A percentile compares a stretch with the other conserved stretches of the same genome.
Conservation (phyloP, 2,888 invertebrate genomes). For the Cryptosula pallasiana region DNA sequence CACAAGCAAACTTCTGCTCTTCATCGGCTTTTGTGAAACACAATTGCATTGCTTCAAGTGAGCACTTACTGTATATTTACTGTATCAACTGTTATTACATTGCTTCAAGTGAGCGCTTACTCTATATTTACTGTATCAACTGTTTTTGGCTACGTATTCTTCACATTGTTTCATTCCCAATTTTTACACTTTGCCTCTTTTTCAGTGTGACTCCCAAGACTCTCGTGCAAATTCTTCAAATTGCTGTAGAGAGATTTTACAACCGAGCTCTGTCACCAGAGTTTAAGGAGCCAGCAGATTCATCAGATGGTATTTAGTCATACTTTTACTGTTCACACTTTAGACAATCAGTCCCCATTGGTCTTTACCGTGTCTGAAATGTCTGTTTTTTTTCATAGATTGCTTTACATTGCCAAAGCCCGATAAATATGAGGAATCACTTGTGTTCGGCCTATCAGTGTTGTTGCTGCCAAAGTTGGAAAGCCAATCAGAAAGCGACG, state of each 20-base stretch:
- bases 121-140: too few relatives aligned
- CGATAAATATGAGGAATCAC: conserved; percentile 37
- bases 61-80: background rate
- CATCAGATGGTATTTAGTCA: too few relatives aligned
- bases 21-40: conserved; percentile 37
- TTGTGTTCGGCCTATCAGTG: conserved; percentile 38
- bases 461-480: conserved; percentile 35
- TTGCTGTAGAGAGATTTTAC: conserved; percentile 20
- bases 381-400: too few relatives aligned
- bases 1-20: conserved; percentile 39
- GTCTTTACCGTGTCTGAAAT: too few relatives aligned
- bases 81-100: too few relatives aligned
- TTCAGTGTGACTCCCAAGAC: background rate
- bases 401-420: background rate
- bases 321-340: too few relatives aligned
- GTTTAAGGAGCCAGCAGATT: background rate
- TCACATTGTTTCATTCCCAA: too few relatives aligned
- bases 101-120: too few relatives aligned
- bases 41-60: conserved; percentile 30
- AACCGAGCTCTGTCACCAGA: conserved; percentile 14
- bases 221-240: background rate
- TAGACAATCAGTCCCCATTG: too few relatives aligned
- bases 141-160: too few relatives aligned
- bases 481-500: conserved; percentile 34
- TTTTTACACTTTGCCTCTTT: too few relatives aligned